Percentiles rank a stretch among this genome's conserved stretches.
These are phyloP conservation scores for Pristionchus exspectatus DNA, from an alignment of 2,888 invertebrate species.

Conservation along the genomic window DNA sequence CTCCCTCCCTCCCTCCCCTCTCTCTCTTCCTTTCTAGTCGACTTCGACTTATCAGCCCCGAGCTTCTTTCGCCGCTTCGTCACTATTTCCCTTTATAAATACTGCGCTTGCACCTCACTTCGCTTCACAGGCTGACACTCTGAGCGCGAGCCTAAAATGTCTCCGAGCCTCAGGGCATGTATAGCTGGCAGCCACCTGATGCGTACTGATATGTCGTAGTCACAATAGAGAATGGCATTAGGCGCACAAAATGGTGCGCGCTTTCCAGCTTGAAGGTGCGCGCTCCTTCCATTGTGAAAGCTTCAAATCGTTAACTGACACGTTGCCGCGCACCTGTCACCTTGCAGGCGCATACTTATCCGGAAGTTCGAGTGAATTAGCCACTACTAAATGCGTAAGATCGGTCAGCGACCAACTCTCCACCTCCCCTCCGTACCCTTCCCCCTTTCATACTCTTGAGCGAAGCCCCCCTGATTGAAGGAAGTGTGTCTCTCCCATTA, in stretches of 20 bases:
- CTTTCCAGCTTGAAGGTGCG: no score
- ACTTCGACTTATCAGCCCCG: neutral
- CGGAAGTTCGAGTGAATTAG: neutral
- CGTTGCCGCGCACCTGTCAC: neutral
- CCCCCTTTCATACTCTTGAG: neutral
- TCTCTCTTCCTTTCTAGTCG: conserved; percentile 15
- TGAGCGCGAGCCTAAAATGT: no score
- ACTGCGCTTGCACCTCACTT: neutral
- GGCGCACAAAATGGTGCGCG: neutral
- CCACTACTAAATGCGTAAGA: neutral
- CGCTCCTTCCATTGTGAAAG: no score
- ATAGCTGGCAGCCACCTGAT: no score
- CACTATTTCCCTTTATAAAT: neutral
- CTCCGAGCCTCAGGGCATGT: no score
- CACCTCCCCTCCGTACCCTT: neutral
- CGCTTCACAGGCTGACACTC: no score
- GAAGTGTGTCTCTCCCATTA: neutral
- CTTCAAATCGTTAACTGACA: neutral
- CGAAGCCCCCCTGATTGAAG: neutral
- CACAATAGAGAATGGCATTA: neutral
- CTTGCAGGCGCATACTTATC: neutral
- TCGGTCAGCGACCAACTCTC: neutral
- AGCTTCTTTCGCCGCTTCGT: neutral
- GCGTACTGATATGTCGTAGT: neutral
- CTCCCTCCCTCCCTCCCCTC: neutral